These are phyloP conservation scores for Uropetala carovei DNA, from an alignment of 2,888 invertebrate genomes.

Conservation along the genomic window DNA sequence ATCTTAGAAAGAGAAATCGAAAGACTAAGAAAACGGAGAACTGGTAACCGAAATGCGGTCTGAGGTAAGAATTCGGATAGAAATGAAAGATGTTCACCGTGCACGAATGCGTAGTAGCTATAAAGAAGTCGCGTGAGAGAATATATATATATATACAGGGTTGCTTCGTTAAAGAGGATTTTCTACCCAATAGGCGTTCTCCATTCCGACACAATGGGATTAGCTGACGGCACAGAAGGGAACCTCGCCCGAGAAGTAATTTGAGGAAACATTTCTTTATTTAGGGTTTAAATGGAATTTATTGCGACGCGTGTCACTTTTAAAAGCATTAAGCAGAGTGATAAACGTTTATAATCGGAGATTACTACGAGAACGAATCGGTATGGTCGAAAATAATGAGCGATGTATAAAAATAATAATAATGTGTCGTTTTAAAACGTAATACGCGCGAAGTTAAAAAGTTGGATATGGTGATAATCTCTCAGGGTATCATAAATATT, in stretches of 20 bases:
- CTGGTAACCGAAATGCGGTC: not conserved
- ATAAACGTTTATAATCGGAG: not conserved
- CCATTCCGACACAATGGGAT: not conserved
- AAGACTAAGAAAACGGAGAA: not conserved
- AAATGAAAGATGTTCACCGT: constrained; percentile 3
- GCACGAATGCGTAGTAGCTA: constrained; percentile 10
- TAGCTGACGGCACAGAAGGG: not conserved
- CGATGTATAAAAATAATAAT: too few species aligned
- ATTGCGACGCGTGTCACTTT: not conserved
- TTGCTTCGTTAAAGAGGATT: constrained; percentile 17
- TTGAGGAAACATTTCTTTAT: not conserved
- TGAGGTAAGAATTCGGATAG: not conserved
- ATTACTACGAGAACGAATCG: not conserved
- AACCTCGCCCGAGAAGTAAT: not conserved
- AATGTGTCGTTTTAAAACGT: too few species aligned
- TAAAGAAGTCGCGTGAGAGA: constrained; percentile 36
- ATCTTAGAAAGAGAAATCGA: not conserved
- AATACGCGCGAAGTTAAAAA: too few species aligned
- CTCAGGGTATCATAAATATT: too few species aligned
- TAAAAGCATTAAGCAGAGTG: not conserved
- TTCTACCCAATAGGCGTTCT: not conserved
- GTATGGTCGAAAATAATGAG: not conserved
- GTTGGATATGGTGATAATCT: too few species aligned
- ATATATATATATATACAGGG: too few species aligned
- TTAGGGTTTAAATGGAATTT: constrained; percentile 14